A percentile compares a stretch with the other conserved stretches of the same genome.
phyloP scores from a whole-genome alignment of 2,113 vertebrate genomes.

The Rana temporaria region DNA sequence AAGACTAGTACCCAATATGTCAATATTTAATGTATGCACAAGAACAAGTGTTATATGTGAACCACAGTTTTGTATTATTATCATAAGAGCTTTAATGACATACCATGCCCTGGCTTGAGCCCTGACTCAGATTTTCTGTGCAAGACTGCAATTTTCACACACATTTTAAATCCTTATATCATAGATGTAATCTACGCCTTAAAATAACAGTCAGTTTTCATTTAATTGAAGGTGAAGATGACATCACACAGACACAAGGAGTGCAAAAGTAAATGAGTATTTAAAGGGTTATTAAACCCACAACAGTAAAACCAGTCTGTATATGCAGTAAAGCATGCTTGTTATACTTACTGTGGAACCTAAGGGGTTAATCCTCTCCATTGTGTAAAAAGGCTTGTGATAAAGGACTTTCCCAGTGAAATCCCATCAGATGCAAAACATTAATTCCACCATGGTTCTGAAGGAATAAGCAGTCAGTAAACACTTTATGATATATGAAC shows the following conservation, averaged over 20 bases:
- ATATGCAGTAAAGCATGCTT: too few species aligned
- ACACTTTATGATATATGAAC: too few species aligned
- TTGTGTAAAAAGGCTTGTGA: too few species aligned
- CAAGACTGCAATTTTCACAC: neutral
- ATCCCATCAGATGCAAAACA: too few species aligned
- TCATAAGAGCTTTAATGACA: neutral
- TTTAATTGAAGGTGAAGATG: neutral
- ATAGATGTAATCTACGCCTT: neutral
- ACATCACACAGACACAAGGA: neutral
- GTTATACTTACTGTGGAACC: too few species aligned
- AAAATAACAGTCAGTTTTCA: neutral
- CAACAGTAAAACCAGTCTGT: too few species aligned
- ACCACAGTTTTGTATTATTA: neutral
- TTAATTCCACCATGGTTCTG: too few species aligned
- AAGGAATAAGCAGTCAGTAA: too few species aligned
- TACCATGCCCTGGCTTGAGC: neutral
- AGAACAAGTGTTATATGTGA: neutral
- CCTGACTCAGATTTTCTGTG: neutral
- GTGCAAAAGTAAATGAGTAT: too few species aligned
- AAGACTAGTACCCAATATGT: neutral
- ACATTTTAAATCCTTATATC: neutral
- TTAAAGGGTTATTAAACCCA: too few species aligned
- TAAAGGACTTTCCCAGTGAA: too few species aligned
- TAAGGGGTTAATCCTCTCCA: too few species aligned
- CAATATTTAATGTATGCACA: neutral